Conservation (phyloP, 2,888 invertebrate genomes). For the Neelides folsomi region DNA sequence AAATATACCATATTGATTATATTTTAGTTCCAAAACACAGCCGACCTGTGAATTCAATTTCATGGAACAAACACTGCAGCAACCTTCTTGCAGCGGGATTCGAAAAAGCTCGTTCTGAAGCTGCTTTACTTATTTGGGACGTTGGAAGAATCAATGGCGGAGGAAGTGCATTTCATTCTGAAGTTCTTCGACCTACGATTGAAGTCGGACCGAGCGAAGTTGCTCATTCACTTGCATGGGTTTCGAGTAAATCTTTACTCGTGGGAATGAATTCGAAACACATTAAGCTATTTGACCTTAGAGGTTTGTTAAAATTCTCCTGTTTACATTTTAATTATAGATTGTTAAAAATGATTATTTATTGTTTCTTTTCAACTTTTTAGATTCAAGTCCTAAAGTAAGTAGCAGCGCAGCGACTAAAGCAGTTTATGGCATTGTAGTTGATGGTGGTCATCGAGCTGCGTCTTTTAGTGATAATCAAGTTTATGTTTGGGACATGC, state of each 20-base stretch:
- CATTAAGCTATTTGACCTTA: slow-evolving; percentile 73
- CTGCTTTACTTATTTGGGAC: slow-evolving; percentile 82
- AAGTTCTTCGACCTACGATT: slow-evolving; percentile 48
- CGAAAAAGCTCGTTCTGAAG: slow-evolving; percentile 78
- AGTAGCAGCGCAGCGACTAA: slow-evolving; percentile 48
- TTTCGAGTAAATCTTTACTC: slow-evolving; percentile 59
- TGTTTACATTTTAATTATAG: slow-evolving; percentile 1
- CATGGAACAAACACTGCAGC: slow-evolving; percentile 72
- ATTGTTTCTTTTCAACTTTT: not conserved
- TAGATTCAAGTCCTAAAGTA: slow-evolving; percentile 29
- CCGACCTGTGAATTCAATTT: slow-evolving; percentile 69
- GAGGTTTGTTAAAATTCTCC: slow-evolving; percentile 47
- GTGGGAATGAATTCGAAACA: slow-evolving; percentile 83
- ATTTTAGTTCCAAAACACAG: slow-evolving; percentile 64
- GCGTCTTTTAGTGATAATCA: slow-evolving; percentile 72
- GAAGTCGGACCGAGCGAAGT: slow-evolving; percentile 74
- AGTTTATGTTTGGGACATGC: slow-evolving; percentile 74
- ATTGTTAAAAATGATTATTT: not conserved
- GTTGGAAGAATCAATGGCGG: slow-evolving; percentile 39
- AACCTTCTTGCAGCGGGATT: slow-evolving; percentile 73
- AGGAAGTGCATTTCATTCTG: slow-evolving; percentile 38
- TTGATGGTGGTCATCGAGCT: slow-evolving; percentile 64
- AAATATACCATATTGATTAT: too few species aligned
- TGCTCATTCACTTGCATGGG: slow-evolving; percentile 74
- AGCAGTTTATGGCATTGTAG: slow-evolving; percentile 66